phyloP scores from a whole-genome alignment of 2,888 invertebrate species.

The Zygothrica quintamaculata region DNA sequence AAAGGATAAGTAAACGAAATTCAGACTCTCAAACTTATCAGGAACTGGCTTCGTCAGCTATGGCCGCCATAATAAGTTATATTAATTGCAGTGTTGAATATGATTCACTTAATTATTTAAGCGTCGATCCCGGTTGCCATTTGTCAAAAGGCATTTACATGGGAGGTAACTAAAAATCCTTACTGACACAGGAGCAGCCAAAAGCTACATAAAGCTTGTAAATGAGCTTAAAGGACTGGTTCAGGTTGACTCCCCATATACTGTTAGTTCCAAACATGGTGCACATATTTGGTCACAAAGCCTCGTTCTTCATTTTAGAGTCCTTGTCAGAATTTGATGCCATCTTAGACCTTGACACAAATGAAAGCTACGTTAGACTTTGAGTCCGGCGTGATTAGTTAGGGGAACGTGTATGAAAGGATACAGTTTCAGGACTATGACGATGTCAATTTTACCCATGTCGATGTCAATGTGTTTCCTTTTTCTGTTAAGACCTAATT shows the following conservation, averaged over 20 bases:
- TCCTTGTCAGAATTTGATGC: not conserved
- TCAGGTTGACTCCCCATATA: conserved; percentile 3
- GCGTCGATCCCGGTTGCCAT: not conserved
- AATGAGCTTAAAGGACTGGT: not conserved
- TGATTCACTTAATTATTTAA: not conserved
- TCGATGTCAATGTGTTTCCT: no score
- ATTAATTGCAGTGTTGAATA: not conserved
- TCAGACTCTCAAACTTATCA: not conserved
- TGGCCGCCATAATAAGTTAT: not conserved
- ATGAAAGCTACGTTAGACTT: no score
- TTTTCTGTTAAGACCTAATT: no score
- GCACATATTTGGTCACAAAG: not conserved
- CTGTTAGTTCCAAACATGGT: conserved; percentile 5
- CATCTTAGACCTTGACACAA: no score
- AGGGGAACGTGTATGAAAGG: not conserved
- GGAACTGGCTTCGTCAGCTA: conserved; percentile 1
- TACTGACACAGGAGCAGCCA: conserved; percentile 3
- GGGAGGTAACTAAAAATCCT: conserved; percentile 1
- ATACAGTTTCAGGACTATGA: not conserved
- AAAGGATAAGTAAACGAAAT: no score
- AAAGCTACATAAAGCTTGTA: not conserved
- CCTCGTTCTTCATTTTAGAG: no score
- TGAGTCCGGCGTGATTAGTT: no score
- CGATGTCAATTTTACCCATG: no score
- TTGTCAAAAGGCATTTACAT: conserved; percentile 3